phyloP scores from a whole-genome alignment of 2,797 vertebrate species.

The Podarcis siculus region DNA sequence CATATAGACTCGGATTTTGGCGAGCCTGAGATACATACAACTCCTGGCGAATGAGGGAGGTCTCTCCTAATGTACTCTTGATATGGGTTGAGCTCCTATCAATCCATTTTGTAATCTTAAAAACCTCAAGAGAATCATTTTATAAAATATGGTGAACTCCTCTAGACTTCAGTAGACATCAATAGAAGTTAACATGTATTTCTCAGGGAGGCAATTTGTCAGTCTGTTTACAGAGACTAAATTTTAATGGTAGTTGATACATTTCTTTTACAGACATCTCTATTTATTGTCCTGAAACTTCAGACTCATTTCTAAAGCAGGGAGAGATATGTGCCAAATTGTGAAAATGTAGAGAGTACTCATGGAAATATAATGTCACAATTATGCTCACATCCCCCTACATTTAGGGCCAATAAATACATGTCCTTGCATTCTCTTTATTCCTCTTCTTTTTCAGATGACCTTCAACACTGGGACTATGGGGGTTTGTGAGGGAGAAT shows the following conservation, averaged over 20 bases:
- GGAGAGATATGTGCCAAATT: neutral
- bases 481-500: neutral
- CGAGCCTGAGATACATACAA: neutral
- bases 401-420: neutral
- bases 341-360: neutral
- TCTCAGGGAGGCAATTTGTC: neutral
- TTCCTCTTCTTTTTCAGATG: neutral
- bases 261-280: neutral
- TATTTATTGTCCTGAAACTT: neutral
- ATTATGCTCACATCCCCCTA: neutral
- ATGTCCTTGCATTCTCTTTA: neutral
- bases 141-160: neutral
- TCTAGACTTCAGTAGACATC: neutral
- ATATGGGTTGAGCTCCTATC: neutral
- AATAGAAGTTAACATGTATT: neutral
- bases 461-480: neutral
- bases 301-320: neutral
- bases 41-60: neutral
- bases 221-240: neutral
- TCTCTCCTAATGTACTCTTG: neutral
- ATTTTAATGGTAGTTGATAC: neutral
- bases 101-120: neutral
- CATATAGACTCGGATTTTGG: neutral
- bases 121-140: neutral
- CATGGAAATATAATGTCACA: neutral